Conservation (phyloP, 2,797 vertebrate species). For the Chiroxiphia lanceolata region DNA sequence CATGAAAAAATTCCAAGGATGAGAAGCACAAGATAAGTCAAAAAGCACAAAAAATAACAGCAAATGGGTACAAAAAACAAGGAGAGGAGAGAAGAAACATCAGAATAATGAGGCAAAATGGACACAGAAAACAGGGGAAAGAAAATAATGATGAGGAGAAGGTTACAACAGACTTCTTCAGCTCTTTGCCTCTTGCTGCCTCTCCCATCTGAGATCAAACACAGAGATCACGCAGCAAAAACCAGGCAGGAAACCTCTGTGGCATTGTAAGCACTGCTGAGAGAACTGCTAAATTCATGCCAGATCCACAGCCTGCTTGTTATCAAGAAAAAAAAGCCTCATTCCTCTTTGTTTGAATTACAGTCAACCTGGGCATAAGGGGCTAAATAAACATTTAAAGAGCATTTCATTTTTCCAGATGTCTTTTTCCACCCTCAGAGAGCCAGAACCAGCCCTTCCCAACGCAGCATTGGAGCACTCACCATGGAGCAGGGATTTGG, state of each 20-base stretch:
- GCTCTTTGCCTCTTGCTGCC: neutral
- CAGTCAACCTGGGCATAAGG: neutral
- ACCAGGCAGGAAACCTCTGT: neutral
- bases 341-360: neutral
- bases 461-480: neutral
- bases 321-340: neutral
- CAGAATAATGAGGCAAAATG: neutral
- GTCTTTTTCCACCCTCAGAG: neutral
- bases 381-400: neutral
- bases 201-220: neutral
- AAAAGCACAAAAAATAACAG: neutral
- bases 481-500: neutral
- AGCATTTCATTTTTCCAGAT: neutral
- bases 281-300: neutral
- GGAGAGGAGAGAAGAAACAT: neutral
- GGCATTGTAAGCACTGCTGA: neutral
- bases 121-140: neutral
- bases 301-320: neutral
- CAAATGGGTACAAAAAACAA: neutral
- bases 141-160: neutral
- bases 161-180: neutral
- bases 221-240: neutral
- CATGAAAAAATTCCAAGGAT: neutral
- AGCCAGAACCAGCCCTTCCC: neutral
- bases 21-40: neutral